phyloP scores from a whole-genome alignment of 1,140 invertebrate genomes.

The Camponotus vicinus region DNA sequence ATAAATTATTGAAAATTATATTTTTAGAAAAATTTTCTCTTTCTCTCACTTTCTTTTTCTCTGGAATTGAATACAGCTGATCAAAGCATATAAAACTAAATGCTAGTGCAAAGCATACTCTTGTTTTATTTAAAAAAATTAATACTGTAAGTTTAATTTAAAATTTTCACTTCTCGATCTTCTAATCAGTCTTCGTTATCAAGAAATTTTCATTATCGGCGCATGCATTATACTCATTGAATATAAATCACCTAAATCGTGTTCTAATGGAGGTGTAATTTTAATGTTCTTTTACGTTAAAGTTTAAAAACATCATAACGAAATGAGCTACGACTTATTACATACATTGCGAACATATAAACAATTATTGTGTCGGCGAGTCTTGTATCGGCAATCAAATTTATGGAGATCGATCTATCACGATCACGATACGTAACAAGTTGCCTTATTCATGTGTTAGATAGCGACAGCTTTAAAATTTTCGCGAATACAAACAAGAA shows the following conservation, averaged over 20 bases:
- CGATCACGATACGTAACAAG: neutral
- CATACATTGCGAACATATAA: neutral
- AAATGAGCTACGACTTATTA: neutral
- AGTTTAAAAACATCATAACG: neutral
- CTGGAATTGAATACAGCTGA: too few species aligned
- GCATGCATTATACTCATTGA: too few species aligned
- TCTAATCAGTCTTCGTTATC: too few species aligned
- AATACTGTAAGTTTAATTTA: too few species aligned
- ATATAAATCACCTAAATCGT: neutral
- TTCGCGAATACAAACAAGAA: neutral
- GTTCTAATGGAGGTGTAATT: constrained; percentile 1
- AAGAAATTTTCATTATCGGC: too few species aligned
- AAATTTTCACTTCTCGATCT: too few species aligned
- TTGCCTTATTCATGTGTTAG: neutral
- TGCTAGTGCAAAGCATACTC: too few species aligned
- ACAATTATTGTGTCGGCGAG: neutral
- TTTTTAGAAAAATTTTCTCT: too few species aligned
- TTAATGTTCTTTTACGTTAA: neutral
- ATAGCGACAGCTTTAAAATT: constrained; percentile 31
- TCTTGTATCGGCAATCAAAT: neutral
- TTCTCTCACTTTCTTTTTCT: too few species aligned
- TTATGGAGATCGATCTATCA: constrained; percentile 14
- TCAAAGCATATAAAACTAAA: too few species aligned
- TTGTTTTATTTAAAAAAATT: too few species aligned
- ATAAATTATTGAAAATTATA: neutral